phyloP scores from a whole-genome alignment of 92 coral and sea anemone genomes.

The Diadumene lineata region DNA sequence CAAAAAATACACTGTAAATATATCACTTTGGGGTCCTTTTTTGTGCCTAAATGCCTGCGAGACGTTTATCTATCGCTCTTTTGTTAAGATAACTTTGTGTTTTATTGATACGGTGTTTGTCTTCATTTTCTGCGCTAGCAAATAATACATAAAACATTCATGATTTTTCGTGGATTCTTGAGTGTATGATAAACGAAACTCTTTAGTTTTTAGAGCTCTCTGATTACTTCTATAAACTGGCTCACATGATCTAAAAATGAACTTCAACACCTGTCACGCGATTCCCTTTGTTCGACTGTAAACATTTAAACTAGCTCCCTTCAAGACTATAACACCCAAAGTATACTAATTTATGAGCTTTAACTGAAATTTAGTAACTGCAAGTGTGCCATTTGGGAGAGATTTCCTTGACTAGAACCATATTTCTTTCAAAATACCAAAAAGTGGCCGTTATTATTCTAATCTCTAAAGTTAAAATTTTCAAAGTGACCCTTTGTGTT shows the following conservation, averaged over 20 bases:
- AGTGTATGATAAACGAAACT: not conserved
- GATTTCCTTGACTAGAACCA: slow-evolving; percentile 9
- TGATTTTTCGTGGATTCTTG: slow-evolving; percentile 3
- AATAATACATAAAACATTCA: too few relatives aligned
- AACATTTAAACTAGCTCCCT: slow-evolving; percentile 5
- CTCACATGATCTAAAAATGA: not conserved
- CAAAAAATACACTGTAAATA: too few relatives aligned
- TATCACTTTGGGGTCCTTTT: too few relatives aligned
- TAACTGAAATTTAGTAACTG: not conserved
- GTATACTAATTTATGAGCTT: not conserved
- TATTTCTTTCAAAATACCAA: not conserved
- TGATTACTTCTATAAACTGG: slow-evolving; percentile 5
- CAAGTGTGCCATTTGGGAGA: not conserved
- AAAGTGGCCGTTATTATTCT: slow-evolving; percentile 11
- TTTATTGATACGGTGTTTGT: too few relatives aligned
- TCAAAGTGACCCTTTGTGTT: slow-evolving; percentile 31
- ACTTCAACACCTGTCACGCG: slow-evolving; percentile 21
- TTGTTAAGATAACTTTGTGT: too few relatives aligned
- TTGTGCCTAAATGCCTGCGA: too few relatives aligned
- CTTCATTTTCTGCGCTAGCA: too few relatives aligned
- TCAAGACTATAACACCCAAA: not conserved
- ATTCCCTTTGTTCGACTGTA: slow-evolving; percentile 22
- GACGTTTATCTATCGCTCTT: too few relatives aligned
- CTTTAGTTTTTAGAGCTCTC: slow-evolving; percentile 8
- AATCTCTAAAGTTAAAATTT: slow-evolving; percentile 1